phyloP scores from a whole-genome alignment of 2,888 invertebrate species.

The Ochropleura plecta region DNA sequence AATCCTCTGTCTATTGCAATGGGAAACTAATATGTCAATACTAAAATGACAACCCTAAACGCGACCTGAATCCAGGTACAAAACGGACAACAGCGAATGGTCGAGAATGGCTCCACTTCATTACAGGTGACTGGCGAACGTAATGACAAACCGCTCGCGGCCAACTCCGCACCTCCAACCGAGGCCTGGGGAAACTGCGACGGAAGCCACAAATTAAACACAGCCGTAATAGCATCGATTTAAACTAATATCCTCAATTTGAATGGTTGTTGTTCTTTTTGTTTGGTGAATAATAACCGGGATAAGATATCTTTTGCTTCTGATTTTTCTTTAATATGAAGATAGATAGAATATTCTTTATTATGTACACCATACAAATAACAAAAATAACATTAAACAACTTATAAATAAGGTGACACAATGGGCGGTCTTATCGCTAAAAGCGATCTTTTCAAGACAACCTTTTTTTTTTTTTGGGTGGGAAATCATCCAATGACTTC shows the following conservation, averaged over 20 bases:
- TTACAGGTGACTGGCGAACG: conserved; percentile 72
- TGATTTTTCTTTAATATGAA: too few species aligned
- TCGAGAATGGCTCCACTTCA: conserved; percentile 71
- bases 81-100: conserved; percentile 56
- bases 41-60: conserved; percentile 37
- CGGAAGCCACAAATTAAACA: conserved; percentile 66
- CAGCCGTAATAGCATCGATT: conserved; percentile 54
- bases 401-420: too few species aligned
- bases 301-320: neutral
- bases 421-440: too few species aligned
- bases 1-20: neutral
- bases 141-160: conserved; percentile 74
- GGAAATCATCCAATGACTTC: too few species aligned
- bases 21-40: neutral
- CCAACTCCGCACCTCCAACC: conserved; percentile 72
- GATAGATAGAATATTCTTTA: too few species aligned
- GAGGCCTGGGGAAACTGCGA: conserved; percentile 62
- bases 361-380: too few species aligned
- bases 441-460: too few species aligned
- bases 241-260: conserved; percentile 53
- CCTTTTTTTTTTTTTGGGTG: too few species aligned
- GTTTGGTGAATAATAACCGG: conserved; percentile 14
- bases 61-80: conserved; percentile 71
- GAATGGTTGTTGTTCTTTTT: conserved; percentile 19
- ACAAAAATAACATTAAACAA: too few species aligned